Conservation (phyloP, 92 coral and sea anemone genomes). For the Phenganax stokvisi region DNA sequence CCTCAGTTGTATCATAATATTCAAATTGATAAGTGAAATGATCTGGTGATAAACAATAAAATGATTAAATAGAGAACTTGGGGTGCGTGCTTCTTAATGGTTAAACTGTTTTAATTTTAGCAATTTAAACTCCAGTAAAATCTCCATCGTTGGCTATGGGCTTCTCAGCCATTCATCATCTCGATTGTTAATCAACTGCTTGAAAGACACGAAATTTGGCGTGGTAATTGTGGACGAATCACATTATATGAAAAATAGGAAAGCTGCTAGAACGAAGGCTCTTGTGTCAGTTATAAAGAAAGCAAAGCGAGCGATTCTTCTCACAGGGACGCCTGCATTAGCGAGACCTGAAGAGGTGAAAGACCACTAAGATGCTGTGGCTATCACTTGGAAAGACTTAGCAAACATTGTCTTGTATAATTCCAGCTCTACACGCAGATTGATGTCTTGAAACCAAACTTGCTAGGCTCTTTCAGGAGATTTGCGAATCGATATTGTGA, state of each 20-base stretch:
- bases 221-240: slow-evolving; percentile 82
- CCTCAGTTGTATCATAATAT: too few relatives aligned
- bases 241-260: slow-evolving; percentile 82
- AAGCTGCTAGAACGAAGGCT: slow-evolving; percentile 68
- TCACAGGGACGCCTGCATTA: slow-evolving; percentile 91
- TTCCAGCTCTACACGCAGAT: slow-evolving; percentile 80
- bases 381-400: background rate
- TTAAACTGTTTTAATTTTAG: slow-evolving; percentile 38
- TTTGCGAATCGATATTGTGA: slow-evolving; percentile 82
- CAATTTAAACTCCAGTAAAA: slow-evolving; percentile 61
- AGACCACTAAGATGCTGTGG: background rate
- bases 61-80: too few relatives aligned
- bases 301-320: slow-evolving; percentile 63
- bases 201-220: slow-evolving; percentile 65
- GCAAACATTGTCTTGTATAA: background rate
- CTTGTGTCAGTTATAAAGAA: slow-evolving; percentile 68
- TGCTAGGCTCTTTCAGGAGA: slow-evolving; percentile 67
- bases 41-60: too few relatives aligned
- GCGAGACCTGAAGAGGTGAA: slow-evolving; percentile 95
- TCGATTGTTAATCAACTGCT: slow-evolving; percentile 59
- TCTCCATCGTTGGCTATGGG: slow-evolving; percentile 82
- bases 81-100: too few relatives aligned
- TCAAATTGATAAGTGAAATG: too few relatives aligned
- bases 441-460: slow-evolving; percentile 80
- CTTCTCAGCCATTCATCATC: slow-evolving; percentile 60